A percentile compares a stretch with the other conserved stretches of the same genome.
phyloP scores from a whole-genome alignment of 2,113 vertebrate species.

The Riparia riparia region DNA sequence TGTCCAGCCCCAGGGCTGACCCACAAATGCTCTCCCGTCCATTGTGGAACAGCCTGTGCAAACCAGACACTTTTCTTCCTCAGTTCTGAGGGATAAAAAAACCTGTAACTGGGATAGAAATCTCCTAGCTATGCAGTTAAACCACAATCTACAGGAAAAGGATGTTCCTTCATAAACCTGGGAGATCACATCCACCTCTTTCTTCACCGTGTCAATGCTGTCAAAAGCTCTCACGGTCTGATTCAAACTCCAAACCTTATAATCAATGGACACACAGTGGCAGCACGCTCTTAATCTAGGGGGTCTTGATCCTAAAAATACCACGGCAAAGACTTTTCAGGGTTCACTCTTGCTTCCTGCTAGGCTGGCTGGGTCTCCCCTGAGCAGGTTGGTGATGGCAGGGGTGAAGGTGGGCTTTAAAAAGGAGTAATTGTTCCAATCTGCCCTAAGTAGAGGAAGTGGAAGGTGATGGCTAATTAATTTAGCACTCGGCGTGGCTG shows the following conservation, averaged over 20 bases:
- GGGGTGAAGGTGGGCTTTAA: slow-evolving; percentile 23
- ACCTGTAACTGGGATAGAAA: background rate
- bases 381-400: background rate
- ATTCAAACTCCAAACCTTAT: slow-evolving; percentile 6
- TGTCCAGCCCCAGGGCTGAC: background rate
- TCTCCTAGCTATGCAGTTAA: background rate
- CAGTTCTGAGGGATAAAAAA: background rate
- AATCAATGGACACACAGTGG: background rate
- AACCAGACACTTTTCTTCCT: background rate
- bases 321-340: background rate
- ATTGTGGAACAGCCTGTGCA: background rate
- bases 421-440: background rate
- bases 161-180: slow-evolving; percentile 11
- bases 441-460: background rate
- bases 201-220: slow-evolving; percentile 38
- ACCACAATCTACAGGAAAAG: slow-evolving; percentile 44
- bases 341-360: background rate
- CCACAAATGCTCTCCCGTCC: background rate
- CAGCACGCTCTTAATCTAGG: background rate
- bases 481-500: slow-evolving; percentile 11
- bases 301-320: background rate
- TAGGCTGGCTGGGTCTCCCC: background rate
- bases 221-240: background rate
- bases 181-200: slow-evolving; percentile 4
- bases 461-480: slow-evolving; percentile 58